Evolutionary conservation across 2,113 vertebrate genomes (phyloP).

Genomic region (Calidris pygmaea): DNA sequence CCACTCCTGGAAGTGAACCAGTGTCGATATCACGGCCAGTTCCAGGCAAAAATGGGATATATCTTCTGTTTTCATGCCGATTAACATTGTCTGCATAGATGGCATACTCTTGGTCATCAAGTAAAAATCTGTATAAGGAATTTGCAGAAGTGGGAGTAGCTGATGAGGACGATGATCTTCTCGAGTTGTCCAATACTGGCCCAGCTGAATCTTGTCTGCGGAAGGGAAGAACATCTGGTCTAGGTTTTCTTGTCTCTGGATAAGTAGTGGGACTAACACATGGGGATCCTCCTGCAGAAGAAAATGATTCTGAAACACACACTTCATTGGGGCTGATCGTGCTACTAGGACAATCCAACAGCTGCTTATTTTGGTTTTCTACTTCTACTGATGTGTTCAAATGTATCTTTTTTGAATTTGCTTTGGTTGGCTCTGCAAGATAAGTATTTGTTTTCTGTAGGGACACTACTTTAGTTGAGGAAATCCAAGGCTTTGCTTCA

Average conservation of each 20-base stretch:
- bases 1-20: conserved; percentile 86
- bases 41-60: conserved; percentile 92
- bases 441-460: conserved; percentile 17
- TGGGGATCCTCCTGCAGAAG: conserved; percentile 54
- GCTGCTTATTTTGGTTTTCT: conserved; percentile 62
- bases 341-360: conserved; percentile 54
- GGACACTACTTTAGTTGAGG: conserved; percentile 58
- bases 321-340: conserved; percentile 40
- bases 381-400: conserved; percentile 61
- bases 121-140: conserved; percentile 74
- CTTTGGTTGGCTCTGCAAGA: conserved; percentile 65
- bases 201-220: conserved; percentile 86
- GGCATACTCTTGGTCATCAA: conserved; percentile 86
- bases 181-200: conserved; percentile 75
- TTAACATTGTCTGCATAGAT: conserved; percentile 91
- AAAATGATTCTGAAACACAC: conserved; percentile 43
- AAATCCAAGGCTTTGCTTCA: conserved; percentile 48
- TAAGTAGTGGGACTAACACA: conserved; percentile 64
- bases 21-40: conserved; percentile 95
- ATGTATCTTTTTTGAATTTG: conserved; percentile 41
- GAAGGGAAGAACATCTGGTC: conserved; percentile 90
- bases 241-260: conserved; percentile 70
- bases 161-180: conserved; percentile 84
- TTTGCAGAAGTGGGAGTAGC: conserved; percentile 75
- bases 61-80: conserved; percentile 92